Conservation (phyloP, 2,113 vertebrate genomes). For the Deroptyus accipitrinus region DNA sequence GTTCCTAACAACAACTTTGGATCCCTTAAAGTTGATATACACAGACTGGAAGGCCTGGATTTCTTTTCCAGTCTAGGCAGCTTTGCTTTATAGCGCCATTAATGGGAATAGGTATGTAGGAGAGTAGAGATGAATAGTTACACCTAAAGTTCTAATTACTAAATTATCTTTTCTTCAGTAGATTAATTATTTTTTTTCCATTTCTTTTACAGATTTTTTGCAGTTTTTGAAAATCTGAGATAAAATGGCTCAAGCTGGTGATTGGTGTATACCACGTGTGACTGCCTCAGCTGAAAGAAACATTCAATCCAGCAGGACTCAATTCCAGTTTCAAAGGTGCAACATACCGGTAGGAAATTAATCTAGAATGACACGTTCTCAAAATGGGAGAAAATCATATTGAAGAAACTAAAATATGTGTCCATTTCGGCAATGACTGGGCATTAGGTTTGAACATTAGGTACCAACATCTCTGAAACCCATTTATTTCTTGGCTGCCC, state of each 20-base stretch:
- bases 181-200: not conserved
- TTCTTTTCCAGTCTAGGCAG: not conserved
- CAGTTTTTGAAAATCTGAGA: not conserved
- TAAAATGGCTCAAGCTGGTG: not conserved
- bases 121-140: not conserved
- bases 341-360: not conserved
- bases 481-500: not conserved
- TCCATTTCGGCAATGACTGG: not conserved
- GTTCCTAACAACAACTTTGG: not conserved
- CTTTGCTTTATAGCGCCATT: not conserved
- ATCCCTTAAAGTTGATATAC: not conserved
- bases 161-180: not conserved
- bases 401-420: not conserved
- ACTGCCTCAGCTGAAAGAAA: not conserved
- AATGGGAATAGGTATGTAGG: not conserved
- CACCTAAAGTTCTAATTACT: not conserved
- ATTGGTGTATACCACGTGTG: accelerated
- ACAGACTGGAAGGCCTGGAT: not conserved
- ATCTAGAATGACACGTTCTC: not conserved
- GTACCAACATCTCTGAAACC: not conserved
- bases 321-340: not conserved
- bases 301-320: not conserved
- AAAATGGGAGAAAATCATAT: not conserved
- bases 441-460: not conserved
- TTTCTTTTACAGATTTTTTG: not conserved